phyloP scores from a whole-genome alignment of 2,797 vertebrate genomes.

The Schizopygopsis malacanthus region DNA sequence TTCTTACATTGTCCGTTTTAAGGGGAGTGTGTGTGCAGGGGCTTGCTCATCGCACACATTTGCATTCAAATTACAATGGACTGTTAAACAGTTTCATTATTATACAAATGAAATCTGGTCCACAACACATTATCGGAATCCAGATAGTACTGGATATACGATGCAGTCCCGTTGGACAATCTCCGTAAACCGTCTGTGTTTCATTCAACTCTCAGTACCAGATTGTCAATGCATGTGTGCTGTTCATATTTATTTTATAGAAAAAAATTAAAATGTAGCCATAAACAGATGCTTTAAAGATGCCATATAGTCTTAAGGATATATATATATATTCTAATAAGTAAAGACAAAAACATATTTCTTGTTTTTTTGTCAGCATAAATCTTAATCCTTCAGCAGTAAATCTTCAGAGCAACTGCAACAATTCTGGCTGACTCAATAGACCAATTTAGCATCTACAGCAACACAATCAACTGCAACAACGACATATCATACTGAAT shows the following conservation, averaged over 20 bases:
- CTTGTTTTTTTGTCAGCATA: constrained; percentile 45
- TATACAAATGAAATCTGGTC: constrained; percentile 1
- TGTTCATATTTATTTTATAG: not conserved
- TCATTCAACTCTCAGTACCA: not conserved
- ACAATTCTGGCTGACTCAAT: constrained; percentile 53
- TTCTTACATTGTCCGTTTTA: constrained; percentile 49
- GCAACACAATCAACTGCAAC: constrained; percentile 37
- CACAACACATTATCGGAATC: constrained; percentile 1
- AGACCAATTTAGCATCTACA: constrained; percentile 32
- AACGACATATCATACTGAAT: constrained; percentile 20
- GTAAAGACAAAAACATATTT: not conserved
- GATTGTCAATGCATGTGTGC: not conserved
- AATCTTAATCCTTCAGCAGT: constrained; percentile 50
- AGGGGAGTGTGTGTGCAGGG: constrained; percentile 20
- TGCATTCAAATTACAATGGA: constrained; percentile 45
- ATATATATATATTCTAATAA: not conserved
- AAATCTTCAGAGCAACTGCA: constrained; percentile 53
- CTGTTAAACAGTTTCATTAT: constrained; percentile 39
- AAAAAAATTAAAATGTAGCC: not conserved
- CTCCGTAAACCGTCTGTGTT: not conserved
- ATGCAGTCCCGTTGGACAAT: not conserved
- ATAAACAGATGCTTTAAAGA: not conserved
- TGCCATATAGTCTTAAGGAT: not conserved
- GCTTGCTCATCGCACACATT: constrained; percentile 35
- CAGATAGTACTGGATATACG: not conserved